These are phyloP conservation scores for Dasyurus viverrinus DNA, from an alignment of 2,113 vertebrate species.

Conservation along the genomic window DNA sequence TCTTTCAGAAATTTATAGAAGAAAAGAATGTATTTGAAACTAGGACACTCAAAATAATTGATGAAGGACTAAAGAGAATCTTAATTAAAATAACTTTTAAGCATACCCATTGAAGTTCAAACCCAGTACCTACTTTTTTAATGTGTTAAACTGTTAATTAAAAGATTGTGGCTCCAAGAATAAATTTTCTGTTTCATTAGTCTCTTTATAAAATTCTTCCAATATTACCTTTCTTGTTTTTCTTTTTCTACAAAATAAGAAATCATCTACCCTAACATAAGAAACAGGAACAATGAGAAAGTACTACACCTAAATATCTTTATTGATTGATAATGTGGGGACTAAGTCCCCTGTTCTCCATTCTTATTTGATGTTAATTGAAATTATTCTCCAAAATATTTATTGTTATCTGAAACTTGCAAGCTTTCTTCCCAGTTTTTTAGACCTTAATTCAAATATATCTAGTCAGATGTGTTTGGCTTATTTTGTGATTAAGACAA, in stretches of 20 bases:
- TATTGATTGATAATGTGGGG: slow-evolving; percentile 2
- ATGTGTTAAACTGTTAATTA: slow-evolving; percentile 52
- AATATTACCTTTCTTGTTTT: slow-evolving; percentile 1
- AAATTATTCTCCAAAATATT: background rate
- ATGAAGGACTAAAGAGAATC: slow-evolving; percentile 91
- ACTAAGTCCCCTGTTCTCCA: background rate
- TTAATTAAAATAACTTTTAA: slow-evolving; percentile 91
- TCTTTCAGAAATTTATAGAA: slow-evolving; percentile 91
- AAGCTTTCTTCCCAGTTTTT: background rate
- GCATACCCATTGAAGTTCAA: slow-evolving; percentile 59
- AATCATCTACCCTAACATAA: background rate
- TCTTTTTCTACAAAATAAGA: slow-evolving; percentile 8
- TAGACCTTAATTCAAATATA: slow-evolving; percentile 11
- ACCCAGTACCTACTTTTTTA: background rate
- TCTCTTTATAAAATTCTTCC: slow-evolving; percentile 20
- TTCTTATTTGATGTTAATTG: background rate
- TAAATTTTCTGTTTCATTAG: slow-evolving; percentile 34
- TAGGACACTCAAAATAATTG: slow-evolving; percentile 84
- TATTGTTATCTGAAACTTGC: slow-evolving; percentile 13
- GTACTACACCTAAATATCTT: background rate
- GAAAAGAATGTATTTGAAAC: slow-evolving; percentile 86
- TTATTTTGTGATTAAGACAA: background rate
- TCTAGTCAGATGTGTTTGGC: background rate
- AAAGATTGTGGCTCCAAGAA: slow-evolving; percentile 12
- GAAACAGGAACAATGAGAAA: background rate